These are phyloP conservation scores for Thermophis baileyi DNA, from an alignment of 2,113 vertebrate genomes.

Conservation along the genomic window DNA sequence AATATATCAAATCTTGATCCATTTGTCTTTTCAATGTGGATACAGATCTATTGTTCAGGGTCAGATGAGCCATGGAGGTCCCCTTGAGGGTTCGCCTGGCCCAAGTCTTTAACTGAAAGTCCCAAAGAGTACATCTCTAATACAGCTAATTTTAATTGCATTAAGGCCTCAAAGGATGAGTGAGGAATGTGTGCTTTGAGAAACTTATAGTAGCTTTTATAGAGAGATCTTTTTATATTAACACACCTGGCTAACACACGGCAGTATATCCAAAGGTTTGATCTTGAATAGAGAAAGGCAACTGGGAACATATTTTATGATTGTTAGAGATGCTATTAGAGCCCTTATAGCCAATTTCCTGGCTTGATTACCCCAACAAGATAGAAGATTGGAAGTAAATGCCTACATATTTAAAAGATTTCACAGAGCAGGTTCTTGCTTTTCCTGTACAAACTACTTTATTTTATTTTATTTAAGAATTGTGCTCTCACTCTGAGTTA, in stretches of 20 bases:
- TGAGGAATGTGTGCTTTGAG: not conserved
- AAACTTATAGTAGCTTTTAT: not conserved
- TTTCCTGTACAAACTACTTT: not conserved
- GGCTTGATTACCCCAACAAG: not conserved
- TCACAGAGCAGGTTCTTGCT: not conserved
- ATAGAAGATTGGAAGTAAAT: not conserved
- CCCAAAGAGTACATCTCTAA: not conserved
- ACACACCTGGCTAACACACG: not conserved
- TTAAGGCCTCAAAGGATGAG: not conserved
- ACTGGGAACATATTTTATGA: not conserved
- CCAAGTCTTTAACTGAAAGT: not conserved
- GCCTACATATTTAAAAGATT: not conserved
- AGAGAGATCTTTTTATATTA: not conserved
- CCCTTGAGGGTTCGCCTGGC: not conserved
- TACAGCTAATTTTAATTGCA: not conserved
- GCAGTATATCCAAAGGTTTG: not conserved
- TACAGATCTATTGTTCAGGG: not conserved
- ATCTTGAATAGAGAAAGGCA: not conserved
- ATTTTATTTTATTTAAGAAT: not conserved
- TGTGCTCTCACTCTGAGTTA: not conserved
- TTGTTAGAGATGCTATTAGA: not conserved
- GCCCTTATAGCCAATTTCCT: not conserved
- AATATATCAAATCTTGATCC: not conserved
- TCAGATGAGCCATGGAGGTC: not conserved
- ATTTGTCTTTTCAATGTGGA: not conserved